Base-by-base conservation (phyloP, 2,797 vertebrate species). In the Molossus molossus region DNA sequence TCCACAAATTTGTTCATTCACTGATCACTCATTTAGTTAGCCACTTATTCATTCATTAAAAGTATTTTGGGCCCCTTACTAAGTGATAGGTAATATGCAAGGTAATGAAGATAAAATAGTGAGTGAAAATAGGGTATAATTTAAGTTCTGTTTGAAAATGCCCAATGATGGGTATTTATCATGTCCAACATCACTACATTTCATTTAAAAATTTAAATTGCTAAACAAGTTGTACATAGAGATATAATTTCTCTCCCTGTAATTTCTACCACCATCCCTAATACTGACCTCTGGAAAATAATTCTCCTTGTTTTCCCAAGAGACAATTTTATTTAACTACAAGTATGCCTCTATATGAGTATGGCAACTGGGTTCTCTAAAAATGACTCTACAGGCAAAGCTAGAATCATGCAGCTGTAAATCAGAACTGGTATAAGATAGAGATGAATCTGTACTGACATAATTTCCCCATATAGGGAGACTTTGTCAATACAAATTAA, bases 301-400 rank as follows among this genome's bases (percentile, higher is more conserved):
- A 58, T 88, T 80, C 8, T 95, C 3, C 3, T 90, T 75, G 14
- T 81, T 95, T 90, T 81, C 33, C 0, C 7, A 94, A 27, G 23
- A 90, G 55, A 81, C 9, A 75, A 53, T 90, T 80, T 92, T 93
- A 84, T 86, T 94, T 95, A 84, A 53, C 48, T 87, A n/a, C 58
- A 87, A 70, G 85, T 92, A 73, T 88, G 70, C 1, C 5, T 79
- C 14, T 79, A 9, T 82, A 55, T 48, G 65, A 93, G 15, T 40
- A 77, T 75, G 29, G 27, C 45, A 88, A 73, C 79, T 81, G 37
- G 53, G 79, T 27, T 92, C 17, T 80, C n/a, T 88, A 85, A 91
- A 92, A 93, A n/a, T 75, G 18, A 90, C 53, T n/a, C 37, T 72
- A 60, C 18, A 85, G 40, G 45, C 21, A 90, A 84, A 94, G 25